A percentile compares a stretch with the other conserved stretches of the same genome.
These are phyloP conservation scores for Raja brachyura DNA, from an alignment of 2,113 vertebrate species.

Conservation along the genomic window DNA sequence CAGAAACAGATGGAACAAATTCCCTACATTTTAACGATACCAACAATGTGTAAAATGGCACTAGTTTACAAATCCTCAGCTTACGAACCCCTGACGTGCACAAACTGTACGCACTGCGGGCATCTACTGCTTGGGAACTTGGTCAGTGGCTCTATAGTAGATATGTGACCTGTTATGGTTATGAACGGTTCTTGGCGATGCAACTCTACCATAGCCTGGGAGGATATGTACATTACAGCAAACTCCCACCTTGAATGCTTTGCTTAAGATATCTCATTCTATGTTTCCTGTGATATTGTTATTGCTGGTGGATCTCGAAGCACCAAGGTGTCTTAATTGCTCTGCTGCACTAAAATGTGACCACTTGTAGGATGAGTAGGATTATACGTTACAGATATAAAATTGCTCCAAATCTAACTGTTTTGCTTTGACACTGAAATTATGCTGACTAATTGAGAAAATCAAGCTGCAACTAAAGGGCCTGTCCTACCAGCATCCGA, in stretches of 20 bases:
- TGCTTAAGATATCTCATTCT: background rate
- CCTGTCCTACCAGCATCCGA: too few species aligned
- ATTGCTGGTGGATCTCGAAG: background rate
- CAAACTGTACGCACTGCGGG: too few species aligned
- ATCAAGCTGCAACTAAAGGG: background rate
- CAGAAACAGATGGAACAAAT: background rate
- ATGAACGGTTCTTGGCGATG: too few species aligned
- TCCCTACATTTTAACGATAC: background rate
- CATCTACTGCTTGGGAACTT: too few species aligned
- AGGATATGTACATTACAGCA: background rate
- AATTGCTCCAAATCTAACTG: background rate
- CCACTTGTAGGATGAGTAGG: background rate
- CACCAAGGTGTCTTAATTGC: background rate
- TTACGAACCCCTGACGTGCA: too few species aligned
- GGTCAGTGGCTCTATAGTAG: too few species aligned
- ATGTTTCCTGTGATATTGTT: background rate
- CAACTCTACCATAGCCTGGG: too few species aligned
- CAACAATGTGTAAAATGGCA: background rate
- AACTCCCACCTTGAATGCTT: background rate
- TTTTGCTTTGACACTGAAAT: too few species aligned
- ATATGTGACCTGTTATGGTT: too few species aligned
- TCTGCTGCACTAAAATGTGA: background rate
- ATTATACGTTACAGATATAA: background rate
- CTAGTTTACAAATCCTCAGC: background rate
- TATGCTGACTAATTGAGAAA: background rate